Base-by-base conservation (phyloP, 2,888 invertebrate species). In the Yponomeuta cagnagella region DNA sequence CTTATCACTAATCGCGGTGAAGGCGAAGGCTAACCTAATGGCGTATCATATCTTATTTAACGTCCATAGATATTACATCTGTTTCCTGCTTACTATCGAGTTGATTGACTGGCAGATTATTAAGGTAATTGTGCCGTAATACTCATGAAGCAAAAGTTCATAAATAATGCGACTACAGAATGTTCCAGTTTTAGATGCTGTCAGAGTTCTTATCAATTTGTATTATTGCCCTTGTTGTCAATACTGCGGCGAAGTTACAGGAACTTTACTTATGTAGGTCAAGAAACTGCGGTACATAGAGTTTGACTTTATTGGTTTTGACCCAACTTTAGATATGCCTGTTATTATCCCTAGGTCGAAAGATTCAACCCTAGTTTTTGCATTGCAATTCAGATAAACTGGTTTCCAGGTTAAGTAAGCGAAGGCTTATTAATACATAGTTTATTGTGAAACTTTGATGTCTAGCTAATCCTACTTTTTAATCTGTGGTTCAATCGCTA, bases 1-100 rank as follows among this genome's bases (percentile, higher is more conserved):
- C 6, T 43, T 43, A 43, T 43, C 43, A 43, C 43, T 43, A 5
- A 43, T 43, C 43, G 43, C 43, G 8, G 43, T 12, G 52, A 58
- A 58, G 52, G 52, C 52, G 52, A 58, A 58, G 52, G 52, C 52
- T 58, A 58, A 58, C 52, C 52, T 58, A 58, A 58, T 58, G 52
- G 52, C 52, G 52, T 12, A 58, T 58, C 52, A 58, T 58, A 15
- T 58, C 52, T 58, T 58, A 58, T 58, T 58, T 58, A 58, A 58
- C 52, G 52, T 58, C 15, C 52, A 15, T 15, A 58, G 52, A 58
- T 58, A 58, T 58, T 2, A 58, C 15, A 58, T 15, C 52, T 58
- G 12, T 58, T 58, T 58, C 52, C 52, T 58, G 52, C 52, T 58
- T 15, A 58, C 15, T 12, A 58, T 15, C 15, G 52, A 58, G 52